phyloP scores from a whole-genome alignment of 2,797 vertebrate species.

The Acanthurus leucopareius region DNA sequence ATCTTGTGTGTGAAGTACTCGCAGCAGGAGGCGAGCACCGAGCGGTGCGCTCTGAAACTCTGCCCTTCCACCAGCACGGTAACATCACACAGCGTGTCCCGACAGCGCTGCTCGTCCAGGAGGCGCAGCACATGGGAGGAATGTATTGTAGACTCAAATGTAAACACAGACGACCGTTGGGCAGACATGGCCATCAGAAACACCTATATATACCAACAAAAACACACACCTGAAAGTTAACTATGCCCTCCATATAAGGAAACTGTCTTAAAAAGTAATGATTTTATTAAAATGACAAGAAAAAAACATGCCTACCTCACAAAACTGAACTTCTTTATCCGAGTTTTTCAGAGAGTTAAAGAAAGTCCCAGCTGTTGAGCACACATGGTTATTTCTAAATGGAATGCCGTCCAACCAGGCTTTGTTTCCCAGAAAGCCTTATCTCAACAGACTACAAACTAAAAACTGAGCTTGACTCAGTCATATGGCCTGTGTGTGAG shows the following conservation, averaged over 20 bases:
- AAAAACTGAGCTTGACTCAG: slow-evolving; percentile 79
- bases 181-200: slow-evolving; percentile 87
- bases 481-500: slow-evolving; percentile 73
- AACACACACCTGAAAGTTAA: slow-evolving; percentile 3
- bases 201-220: slow-evolving; percentile 54
- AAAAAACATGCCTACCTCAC: slow-evolving; percentile 65
- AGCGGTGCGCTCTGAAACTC: slow-evolving; percentile 92
- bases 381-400: slow-evolving; percentile 65
- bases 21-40: slow-evolving; percentile 94
- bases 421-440: slow-evolving; percentile 70
- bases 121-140: slow-evolving; percentile 89
- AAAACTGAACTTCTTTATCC: slow-evolving; percentile 50
- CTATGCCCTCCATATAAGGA: not conserved
- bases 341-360: slow-evolving; percentile 37
- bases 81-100: slow-evolving; percentile 92
- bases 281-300: not conserved
- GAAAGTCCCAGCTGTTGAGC: slow-evolving; percentile 54
- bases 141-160: slow-evolving; percentile 94
- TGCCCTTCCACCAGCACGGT: slow-evolving; percentile 91
- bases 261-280: not conserved
- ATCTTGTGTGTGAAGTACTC: slow-evolving; percentile 91
- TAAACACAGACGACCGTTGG: slow-evolving; percentile 89
- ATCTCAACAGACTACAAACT: slow-evolving; percentile 72
- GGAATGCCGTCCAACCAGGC: slow-evolving; percentile 67
- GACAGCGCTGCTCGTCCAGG: slow-evolving; percentile 92